Evolutionary conservation across 2,888 invertebrate species (phyloP).

Genomic region (Bellardia pandia): DNA sequence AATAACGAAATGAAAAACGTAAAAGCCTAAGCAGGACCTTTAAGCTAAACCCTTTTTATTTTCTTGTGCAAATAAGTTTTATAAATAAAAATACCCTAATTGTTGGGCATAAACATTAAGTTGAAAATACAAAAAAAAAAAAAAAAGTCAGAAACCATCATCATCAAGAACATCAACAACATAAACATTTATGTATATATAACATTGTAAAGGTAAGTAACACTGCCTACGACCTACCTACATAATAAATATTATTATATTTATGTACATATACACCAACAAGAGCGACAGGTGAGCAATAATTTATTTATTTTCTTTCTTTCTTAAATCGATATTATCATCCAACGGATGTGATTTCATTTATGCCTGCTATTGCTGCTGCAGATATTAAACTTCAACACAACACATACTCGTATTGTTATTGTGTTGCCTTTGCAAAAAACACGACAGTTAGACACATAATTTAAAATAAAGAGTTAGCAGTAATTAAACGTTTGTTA

Average conservation of each 20-base stretch:
- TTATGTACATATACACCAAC: too few relatives aligned
- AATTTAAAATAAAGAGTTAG: neutral
- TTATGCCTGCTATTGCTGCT: neutral
- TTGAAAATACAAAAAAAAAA: neutral
- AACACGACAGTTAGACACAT: too few relatives aligned
- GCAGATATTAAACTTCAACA: neutral
- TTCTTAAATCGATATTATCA: neutral
- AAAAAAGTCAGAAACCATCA: constrained; percentile 30
- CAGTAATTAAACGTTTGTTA: constrained; percentile 45
- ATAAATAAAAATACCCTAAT: constrained; percentile 48
- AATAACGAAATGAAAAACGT: neutral
- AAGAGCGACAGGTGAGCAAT: constrained; percentile 47
- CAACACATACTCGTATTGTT: neutral
- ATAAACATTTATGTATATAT: neutral
- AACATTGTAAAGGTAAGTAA: constrained; percentile 17
- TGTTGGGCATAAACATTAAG: constrained; percentile 55
- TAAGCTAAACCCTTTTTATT: constrained; percentile 37
- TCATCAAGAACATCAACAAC: neutral
- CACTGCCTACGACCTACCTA: too few relatives aligned
- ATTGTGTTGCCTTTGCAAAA: neutral
- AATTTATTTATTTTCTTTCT: constrained; percentile 29
- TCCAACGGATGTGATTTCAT: constrained; percentile 70
- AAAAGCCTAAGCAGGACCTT: constrained; percentile 28
- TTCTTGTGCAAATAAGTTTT: constrained; percentile 38
- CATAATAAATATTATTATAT: too few relatives aligned